Conservation (phyloP, 2,113 vertebrate species). For the Alligator sinensis region DNA sequence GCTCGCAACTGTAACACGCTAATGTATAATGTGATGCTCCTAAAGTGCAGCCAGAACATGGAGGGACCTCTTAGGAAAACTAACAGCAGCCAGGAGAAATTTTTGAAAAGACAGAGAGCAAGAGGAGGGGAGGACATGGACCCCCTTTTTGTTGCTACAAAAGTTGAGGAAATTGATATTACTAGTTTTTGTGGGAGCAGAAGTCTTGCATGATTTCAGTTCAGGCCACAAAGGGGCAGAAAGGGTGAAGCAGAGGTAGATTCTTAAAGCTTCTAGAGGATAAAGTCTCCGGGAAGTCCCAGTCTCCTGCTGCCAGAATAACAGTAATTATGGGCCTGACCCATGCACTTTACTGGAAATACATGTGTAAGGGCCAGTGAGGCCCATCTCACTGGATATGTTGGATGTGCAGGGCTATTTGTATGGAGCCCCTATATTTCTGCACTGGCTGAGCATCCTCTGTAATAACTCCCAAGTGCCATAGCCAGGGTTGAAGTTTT, state of each 20-base stretch:
- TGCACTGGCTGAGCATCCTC: not conserved
- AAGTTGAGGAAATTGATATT: not conserved
- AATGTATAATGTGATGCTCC: not conserved
- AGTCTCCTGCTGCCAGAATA: too few relatives aligned
- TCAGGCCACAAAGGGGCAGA: not conserved
- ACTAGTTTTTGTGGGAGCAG: not conserved
- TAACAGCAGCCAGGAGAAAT: not conserved
- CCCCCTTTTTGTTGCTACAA: not conserved
- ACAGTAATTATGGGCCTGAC: not conserved
- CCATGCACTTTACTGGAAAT: not conserved
- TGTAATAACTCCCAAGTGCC: not conserved
- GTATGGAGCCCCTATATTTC: not conserved
- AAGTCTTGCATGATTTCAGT: not conserved
- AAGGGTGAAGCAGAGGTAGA: not conserved
- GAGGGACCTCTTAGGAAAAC: constrained; percentile 10
- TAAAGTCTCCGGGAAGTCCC: not conserved
- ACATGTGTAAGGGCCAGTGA: not conserved
- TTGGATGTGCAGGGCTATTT: not conserved
- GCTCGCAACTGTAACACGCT: not conserved
- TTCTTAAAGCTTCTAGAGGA: not conserved
- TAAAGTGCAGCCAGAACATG: constrained; percentile 2
- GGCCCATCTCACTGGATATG: not conserved
- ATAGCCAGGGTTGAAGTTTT: not conserved
- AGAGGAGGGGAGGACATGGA: not conserved
- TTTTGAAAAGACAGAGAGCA: not conserved